Evolutionary conservation across 2,888 invertebrate genomes (phyloP), one percentile per base, ranked within the genome.

Genomic region (Molorchus minor): DNA sequence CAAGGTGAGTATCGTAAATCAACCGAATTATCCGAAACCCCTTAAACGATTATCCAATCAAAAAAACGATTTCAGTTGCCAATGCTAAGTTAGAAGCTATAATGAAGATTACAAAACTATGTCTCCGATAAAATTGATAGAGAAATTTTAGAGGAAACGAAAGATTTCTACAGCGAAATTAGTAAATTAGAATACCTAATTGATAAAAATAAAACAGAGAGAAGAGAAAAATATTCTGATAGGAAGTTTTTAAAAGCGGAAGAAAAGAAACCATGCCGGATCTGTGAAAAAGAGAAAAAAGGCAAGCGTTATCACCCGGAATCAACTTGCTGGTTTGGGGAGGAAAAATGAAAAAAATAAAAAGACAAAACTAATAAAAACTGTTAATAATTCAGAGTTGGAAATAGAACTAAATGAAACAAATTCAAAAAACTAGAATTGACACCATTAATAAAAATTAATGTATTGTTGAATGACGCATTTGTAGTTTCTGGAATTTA

Each of bases 401-500:
- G 33, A 33, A 33, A 12, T n/a, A 33, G 33, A 7, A 3, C 33
- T 33, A 33, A 33, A n/a, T 10, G 33, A 3, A 5, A 25, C 4
- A 10, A 12, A 33, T 7, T 12, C 3, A 33, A 33, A 33, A 33
- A 67, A 67, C 65, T 25, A 56, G 16, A 36, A 13, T 13, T 55
- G 0, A 29, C 63, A 55, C 63, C 62, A 65, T 58, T 65, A 53
- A 65, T 67, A 30, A 56, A 62, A 46, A 21, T 62, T 20, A 52
- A 64, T 19, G 21, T 62, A 46, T 43, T 46, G 15, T 35, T 65
- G 45, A 38, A 67, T 29, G 52, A 56, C 20, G 45, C 43, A 25
- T 46, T 61, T 25, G 47, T 61, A 52, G 17, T 59, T 44, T 44
- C 15, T 47, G 65, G 58, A 53, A 58, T 59, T 33, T 60, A 65